Percentiles rank a stretch among this genome's conserved stretches.
phyloP scores from a whole-genome alignment of 2,888 invertebrate species.

The Xestia rhomboidea region DNA sequence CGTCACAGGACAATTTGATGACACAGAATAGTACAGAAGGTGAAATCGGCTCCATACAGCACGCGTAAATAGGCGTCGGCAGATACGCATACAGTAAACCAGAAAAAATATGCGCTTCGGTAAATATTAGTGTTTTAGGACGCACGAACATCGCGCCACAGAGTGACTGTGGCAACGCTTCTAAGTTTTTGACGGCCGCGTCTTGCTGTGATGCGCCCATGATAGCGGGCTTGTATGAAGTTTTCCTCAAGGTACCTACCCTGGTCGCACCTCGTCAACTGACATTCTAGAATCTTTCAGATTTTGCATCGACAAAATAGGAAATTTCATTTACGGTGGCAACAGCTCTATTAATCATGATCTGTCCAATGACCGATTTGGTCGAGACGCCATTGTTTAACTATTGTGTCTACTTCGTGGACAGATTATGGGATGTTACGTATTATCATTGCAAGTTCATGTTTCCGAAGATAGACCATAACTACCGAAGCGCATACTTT shows the following conservation, averaged over 20 bases:
- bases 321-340: not conserved
- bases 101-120: not conserved
- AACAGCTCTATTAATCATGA: too few species aligned
- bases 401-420: too few species aligned
- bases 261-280: not conserved
- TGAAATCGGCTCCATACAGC: not conserved
- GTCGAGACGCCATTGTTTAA: too few species aligned
- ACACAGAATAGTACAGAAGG: constrained; percentile 16
- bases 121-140: not conserved
- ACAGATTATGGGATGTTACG: too few species aligned
- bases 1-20: constrained; percentile 73
- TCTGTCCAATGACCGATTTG: too few species aligned
- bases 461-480: not conserved
- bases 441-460: not conserved
- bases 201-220: not conserved
- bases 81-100: not conserved
- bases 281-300: not conserved
- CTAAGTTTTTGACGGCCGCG: not conserved
- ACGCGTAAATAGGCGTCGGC: not conserved
- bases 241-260: not conserved
- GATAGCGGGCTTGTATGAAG: not conserved
- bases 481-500: not conserved
- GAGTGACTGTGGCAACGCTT: not conserved
- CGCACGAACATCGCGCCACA: not conserved
- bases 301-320: not conserved